Evolutionary conservation across 2,797 vertebrate genomes (phyloP), one percentile per base, ranked within the genome.

Genomic region (Coregonus suidteri): DNA sequence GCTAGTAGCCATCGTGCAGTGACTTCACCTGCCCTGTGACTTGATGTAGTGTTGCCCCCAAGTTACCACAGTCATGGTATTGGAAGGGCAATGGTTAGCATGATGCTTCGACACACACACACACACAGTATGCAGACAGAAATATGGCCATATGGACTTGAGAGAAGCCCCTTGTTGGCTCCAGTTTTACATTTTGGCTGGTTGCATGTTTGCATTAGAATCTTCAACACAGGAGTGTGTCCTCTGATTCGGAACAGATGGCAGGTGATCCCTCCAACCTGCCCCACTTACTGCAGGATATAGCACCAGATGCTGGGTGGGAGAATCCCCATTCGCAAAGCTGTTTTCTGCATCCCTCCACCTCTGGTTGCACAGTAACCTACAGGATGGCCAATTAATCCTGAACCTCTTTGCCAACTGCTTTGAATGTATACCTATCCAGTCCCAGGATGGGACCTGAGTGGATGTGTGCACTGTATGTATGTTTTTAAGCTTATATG

Each of bases 251-350:
- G 6, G 31, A 79, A 77, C 85, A 87, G 83, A 85, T 86, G 85
- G 80, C 37, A 6, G 73, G 66, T 82, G 80, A 83, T 71, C 65
- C 47, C 18, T 67, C 77, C 53, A 74, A 80, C 77, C 69, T 71
- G 75, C 30, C 67, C 54, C 34, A 54, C 56, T 56, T 74, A 76
- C 69, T 64, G 52, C 71, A 73, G 51, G 5, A 72, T 53, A n/a
- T 41, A 31, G 14, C 51, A 88, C 82, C 79, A 76, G 82, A 81
- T 82, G 83, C 75, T 69, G 69, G 71, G 77, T 69, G 69, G 71
- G 77, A 1, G 68, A 84, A 74, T 85, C 84, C 75, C 30, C 69
- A 67, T 78, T 71, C 82, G 81, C 79, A 79, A 81, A 81, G 83
- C 83, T 82, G 82, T 78, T 81, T 81, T 75, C 73, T 77, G 77